Percentiles rank a stretch among this genome's conserved stretches.
Conservation (phyloP, 2,797 vertebrate species). For the Spheniscus humboldti region DNA sequence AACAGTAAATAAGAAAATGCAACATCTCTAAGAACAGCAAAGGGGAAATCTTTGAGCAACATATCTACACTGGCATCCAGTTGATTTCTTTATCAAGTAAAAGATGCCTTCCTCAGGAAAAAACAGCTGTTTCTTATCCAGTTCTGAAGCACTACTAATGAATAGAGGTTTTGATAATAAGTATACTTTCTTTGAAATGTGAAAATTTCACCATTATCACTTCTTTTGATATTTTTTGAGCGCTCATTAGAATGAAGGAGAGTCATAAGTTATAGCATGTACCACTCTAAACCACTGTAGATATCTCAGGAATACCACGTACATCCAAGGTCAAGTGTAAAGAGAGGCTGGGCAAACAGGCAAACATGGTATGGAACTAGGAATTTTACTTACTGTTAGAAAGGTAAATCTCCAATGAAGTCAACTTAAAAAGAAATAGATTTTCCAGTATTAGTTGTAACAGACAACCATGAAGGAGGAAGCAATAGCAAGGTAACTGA, state of each 20-base stretch:
- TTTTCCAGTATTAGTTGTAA: neutral
- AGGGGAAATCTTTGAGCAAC: neutral
- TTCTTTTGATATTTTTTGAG: slow-evolving; percentile 71
- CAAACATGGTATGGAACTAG: neutral
- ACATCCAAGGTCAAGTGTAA: slow-evolving; percentile 13
- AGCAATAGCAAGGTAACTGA: neutral
- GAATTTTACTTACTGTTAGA: neutral
- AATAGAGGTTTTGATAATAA: slow-evolving; percentile 72
- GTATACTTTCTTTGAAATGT: slow-evolving; percentile 71
- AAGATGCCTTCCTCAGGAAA: slow-evolving; percentile 41
- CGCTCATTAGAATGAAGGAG: slow-evolving; percentile 62
- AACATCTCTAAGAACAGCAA: neutral
- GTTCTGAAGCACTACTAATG: slow-evolving; percentile 67
- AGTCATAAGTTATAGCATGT: neutral
- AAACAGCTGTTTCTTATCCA: slow-evolving; percentile 68
- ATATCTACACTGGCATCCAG: neutral
- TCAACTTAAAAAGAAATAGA: neutral
- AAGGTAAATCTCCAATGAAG: neutral
- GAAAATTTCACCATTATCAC: slow-evolving; percentile 66
- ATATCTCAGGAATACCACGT: slow-evolving; percentile 16
- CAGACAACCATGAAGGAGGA: neutral
- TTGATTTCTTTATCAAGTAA: slow-evolving; percentile 15
- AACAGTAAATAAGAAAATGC: neutral
- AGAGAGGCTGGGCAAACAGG: neutral
- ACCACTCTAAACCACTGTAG: slow-evolving; percentile 33